Base-by-base conservation (phyloP, 2,113 vertebrate species). In the Terrapene triunguis region DNA sequence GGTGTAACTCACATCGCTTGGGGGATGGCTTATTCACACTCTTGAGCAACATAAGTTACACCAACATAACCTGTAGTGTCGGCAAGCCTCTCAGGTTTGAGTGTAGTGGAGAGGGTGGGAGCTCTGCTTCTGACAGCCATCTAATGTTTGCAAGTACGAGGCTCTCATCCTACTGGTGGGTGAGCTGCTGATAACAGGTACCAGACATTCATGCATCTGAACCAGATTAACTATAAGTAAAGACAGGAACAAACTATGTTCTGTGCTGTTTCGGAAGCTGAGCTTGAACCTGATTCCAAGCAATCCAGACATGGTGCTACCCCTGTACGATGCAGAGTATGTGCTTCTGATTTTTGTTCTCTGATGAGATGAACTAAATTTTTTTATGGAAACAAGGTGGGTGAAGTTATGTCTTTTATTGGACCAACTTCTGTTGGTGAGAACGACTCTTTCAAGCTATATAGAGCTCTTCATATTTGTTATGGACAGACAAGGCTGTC, bases 291-390 rank as follows among this genome's bases (percentile, higher is more conserved):
- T 25, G 57, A 16, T 19, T 80, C 65, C n/a, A 47, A 85, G 9
- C 69, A 14, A 32, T 88, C 78, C 4, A 91, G 74, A 93, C 1
- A 13, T 32, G 32, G 65, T 35, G 22, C 5, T 79, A 13, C 10
- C 57, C 50, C 59, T 2, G 0, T 16, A 65, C 80, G 51, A 84
- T 19, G 38, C 78, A 84, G 27, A 82, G 10, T 42, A 89, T 82
- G 4, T 5, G 2, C 16, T 48, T 12, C 0, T 83, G 74, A 87
- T 9, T 6, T 21, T 19, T 80, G 88, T 85, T 44, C 80, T n/a
- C 14, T 17, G 0, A 0, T 47, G 14, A 10, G 22, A 22, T 0
- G 0, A 16, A 21, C 29, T n/a, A 69, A n/a, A 9, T 69, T 69
- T 69, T 69, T n/a, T n/a, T n/a, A 32, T n/a, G 35, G 8, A 69